phyloP scores from a whole-genome alignment of 2,113 vertebrate species.

The Ursus arctos region DNA sequence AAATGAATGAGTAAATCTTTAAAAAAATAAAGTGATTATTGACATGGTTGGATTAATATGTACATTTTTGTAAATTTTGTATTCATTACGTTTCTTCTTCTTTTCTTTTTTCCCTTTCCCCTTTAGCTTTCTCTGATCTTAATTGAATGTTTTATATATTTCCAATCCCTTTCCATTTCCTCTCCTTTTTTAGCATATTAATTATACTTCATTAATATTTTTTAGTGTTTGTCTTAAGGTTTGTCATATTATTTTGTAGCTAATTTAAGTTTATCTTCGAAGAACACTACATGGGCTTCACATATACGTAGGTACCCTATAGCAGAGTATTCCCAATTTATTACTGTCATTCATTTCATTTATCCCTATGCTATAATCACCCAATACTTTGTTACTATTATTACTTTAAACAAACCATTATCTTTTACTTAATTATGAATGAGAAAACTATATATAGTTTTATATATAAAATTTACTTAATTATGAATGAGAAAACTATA shows the following conservation, averaged over 20 bases:
- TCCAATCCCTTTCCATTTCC: background rate
- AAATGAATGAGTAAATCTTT: background rate
- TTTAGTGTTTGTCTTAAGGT: background rate
- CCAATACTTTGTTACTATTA: background rate
- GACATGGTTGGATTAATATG: background rate
- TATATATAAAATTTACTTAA: too few relatives aligned
- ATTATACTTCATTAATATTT: background rate
- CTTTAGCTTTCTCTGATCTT: background rate
- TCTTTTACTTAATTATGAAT: background rate
- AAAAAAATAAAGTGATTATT: background rate
- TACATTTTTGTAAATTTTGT: background rate
- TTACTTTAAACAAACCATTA: background rate
- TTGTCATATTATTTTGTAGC: background rate
- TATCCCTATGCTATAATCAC: background rate
- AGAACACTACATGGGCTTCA: background rate
- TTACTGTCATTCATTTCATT: background rate
- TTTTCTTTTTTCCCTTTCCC: background rate
- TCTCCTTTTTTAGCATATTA: background rate
- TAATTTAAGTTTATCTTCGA: background rate
- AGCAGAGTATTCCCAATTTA: background rate
- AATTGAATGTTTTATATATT: background rate
- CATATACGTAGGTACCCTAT: background rate
- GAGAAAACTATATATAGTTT: background rate
- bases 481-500: too few relatives aligned
- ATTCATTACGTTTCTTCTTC: background rate